Percentiles rank a stretch among this genome's conserved stretches.
phyloP scores from a whole-genome alignment of 2,888 invertebrate species.

The Eugnorisma glareosa region DNA sequence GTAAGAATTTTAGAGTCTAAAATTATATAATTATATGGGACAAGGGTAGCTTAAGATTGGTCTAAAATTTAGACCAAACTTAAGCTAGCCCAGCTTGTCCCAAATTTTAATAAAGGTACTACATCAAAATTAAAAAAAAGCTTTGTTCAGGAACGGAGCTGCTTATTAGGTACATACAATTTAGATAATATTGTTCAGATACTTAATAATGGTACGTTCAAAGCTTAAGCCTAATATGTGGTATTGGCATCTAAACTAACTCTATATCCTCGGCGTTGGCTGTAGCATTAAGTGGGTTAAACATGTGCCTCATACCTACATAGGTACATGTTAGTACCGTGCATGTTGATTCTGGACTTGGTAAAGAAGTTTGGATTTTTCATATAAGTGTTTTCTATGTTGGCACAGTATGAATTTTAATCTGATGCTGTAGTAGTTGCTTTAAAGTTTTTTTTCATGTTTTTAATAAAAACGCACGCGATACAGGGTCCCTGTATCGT shows the following conservation, averaged over 20 bases:
- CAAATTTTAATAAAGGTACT: not conserved
- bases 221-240: conserved; percentile 6
- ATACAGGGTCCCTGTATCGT: not conserved
- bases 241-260: conserved; percentile 21
- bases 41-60: no score
- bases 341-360: not conserved
- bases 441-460: not conserved
- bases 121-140: not conserved
- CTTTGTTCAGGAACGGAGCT: not conserved
- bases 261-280: conserved; percentile 13
- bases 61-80: not conserved
- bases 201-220: not conserved
- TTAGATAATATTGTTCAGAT: not conserved
- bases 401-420: not conserved
- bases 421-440: not conserved
- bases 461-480: not conserved
- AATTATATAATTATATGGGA: no score
- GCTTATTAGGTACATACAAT: not conserved
- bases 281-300: conserved; percentile 4
- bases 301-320: not conserved
- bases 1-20: not conserved
- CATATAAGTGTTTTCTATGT: not conserved
- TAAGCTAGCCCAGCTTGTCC: not conserved
- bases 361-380: not conserved
- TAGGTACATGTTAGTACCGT: not conserved